Evolutionary conservation across 2,888 invertebrate species (phyloP).

Genomic region (Kuschelorhynchus macadamiae): DNA sequence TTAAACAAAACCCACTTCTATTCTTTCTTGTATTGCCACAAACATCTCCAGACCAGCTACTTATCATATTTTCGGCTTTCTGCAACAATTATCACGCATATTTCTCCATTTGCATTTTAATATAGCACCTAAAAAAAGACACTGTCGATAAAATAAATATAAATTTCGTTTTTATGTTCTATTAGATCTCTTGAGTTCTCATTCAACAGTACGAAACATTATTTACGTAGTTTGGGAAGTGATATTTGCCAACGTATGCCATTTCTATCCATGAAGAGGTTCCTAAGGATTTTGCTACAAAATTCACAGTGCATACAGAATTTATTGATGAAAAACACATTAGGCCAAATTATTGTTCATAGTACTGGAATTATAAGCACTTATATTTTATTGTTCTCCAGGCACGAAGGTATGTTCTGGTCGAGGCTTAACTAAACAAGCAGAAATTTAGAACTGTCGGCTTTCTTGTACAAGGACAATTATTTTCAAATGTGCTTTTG

Average conservation of each 20-base stretch:
- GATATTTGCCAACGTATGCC: no score
- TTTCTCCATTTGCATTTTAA: background rate
- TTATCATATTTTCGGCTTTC: background rate
- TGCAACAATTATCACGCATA: background rate
- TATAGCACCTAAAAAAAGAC: background rate
- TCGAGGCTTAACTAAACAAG: background rate
- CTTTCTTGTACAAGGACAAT: constrained; percentile 32
- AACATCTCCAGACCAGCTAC: background rate
- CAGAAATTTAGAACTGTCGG: constrained; percentile 36
- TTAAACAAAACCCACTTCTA: background rate
- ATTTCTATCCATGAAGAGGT: no score
- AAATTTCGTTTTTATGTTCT: background rate
- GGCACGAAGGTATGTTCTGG: constrained; percentile 6
- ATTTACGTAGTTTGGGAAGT: no score
- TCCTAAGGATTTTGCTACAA: no score
- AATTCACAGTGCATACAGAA: no score
- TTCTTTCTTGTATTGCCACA: background rate
- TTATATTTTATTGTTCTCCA: constrained; percentile 4
- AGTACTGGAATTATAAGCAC: constrained; percentile 10
- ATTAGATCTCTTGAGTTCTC: constrained; percentile 1
- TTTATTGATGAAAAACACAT: no score
- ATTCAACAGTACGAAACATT: no score
- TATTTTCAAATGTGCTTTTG: constrained; percentile 45
- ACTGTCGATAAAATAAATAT: background rate
- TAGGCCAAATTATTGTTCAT: no score